Percentiles rank a stretch among this genome's conserved stretches.
These are phyloP conservation scores for Coturnix japonica DNA, from an alignment of 2,113 vertebrate species.

Conservation along the genomic window DNA sequence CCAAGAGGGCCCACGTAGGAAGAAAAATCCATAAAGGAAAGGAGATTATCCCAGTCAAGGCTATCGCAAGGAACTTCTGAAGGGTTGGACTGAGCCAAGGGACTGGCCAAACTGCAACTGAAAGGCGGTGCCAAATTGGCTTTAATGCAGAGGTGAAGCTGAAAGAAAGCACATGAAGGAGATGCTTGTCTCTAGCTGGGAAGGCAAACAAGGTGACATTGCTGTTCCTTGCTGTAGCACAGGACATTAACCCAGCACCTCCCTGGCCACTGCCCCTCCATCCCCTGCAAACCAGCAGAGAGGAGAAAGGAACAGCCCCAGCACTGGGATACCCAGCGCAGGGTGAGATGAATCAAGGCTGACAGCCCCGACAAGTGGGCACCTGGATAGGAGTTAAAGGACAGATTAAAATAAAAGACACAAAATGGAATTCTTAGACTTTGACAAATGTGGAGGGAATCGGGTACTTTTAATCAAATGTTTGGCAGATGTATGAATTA, in stretches of 20 bases:
- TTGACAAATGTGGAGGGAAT: slow-evolving; percentile 77
- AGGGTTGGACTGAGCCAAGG: background rate
- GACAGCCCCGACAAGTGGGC: slow-evolving; percentile 52
- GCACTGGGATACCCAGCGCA: slow-evolving; percentile 1
- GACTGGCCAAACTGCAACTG: background rate
- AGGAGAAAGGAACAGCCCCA: too few relatives aligned
- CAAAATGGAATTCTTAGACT: slow-evolving; percentile 75
- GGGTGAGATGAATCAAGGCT: slow-evolving; percentile 60
- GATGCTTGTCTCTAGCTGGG: background rate
- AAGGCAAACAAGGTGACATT: background rate
- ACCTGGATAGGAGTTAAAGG: slow-evolving; percentile 67
- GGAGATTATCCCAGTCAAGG: background rate
- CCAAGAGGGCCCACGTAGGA: background rate
- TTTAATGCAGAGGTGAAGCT: background rate
- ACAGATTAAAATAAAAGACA: slow-evolving; percentile 71
- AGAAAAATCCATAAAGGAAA: background rate
- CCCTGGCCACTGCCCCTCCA: background rate
- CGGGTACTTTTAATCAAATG: slow-evolving; percentile 80
- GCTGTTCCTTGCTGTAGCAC: background rate
- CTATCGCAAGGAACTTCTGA: background rate
- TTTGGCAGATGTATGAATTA: slow-evolving; percentile 83
- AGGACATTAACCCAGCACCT: background rate
- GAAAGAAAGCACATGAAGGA: background rate
- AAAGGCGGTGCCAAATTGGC: background rate
- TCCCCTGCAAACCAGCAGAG: too few relatives aligned